A percentile compares a stretch with the other conserved stretches of the same genome.
These are phyloP conservation scores for Xylota sylvarum DNA, from an alignment of 2,888 invertebrate genomes.

Conservation along the genomic window DNA sequence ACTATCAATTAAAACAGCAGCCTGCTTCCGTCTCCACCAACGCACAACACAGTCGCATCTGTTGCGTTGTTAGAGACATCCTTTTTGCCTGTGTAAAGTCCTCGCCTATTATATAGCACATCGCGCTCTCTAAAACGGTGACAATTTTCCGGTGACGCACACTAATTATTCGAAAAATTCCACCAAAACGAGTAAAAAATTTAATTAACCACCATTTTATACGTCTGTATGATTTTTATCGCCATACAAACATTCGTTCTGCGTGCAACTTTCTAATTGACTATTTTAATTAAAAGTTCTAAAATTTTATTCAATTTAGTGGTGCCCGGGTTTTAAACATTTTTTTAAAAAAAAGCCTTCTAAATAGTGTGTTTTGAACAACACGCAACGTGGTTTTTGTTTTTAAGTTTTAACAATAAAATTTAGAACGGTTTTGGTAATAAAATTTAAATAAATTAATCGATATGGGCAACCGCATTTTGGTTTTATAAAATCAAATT, in stretches of 20 bases:
- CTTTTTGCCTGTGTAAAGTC: constrained; percentile 6
- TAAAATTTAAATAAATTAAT: too few species aligned
- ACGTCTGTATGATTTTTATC: constrained; percentile 27
- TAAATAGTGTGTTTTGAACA: too few species aligned
- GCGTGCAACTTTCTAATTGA: not conserved
- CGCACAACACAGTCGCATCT: constrained; percentile 1
- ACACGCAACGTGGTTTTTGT: too few species aligned
- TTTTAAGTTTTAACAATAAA: too few species aligned
- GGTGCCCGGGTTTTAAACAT: not conserved
- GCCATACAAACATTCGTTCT: not conserved
- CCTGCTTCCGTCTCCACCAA: not conserved
- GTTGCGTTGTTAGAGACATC: constrained; percentile 22
- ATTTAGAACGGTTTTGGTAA: too few species aligned
- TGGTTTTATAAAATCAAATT: too few species aligned
- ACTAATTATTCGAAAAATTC: constrained; percentile 55
- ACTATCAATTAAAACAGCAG: constrained; percentile 62
- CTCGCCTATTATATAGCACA: not conserved
- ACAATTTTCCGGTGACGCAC: constrained; percentile 45
- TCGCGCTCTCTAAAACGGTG: constrained; percentile 2
- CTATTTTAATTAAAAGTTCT: constrained; percentile 13
- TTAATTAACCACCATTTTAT: constrained; percentile 52
- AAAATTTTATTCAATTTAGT: not conserved
- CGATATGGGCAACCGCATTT: too few species aligned
- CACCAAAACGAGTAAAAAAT: constrained; percentile 49
- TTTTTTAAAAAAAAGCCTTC: not conserved